phyloP scores from a whole-genome alignment of 2,113 vertebrate genomes.

The Centropus unirufus region DNA sequence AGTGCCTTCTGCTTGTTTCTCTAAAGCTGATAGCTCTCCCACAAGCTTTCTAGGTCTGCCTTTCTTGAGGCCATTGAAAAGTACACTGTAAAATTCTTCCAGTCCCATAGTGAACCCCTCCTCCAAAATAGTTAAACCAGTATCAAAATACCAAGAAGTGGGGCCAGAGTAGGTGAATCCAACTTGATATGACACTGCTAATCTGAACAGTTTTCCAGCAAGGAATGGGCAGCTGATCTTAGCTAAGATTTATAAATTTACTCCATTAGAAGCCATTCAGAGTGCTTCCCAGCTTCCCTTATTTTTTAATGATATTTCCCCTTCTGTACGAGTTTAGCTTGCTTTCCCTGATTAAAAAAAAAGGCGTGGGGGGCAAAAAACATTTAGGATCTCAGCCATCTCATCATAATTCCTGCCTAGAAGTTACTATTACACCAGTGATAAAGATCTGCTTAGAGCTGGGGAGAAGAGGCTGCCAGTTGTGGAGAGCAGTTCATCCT shows the following conservation, averaged over 20 bases:
- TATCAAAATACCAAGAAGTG: not conserved
- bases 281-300: not conserved
- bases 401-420: not conserved
- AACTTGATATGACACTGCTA: not conserved
- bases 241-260: not conserved
- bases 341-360: not conserved
- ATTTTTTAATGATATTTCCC: not conserved
- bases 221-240: not conserved
- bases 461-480: not conserved
- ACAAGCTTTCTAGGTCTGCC: not conserved
- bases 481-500: not conserved
- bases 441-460: not conserved
- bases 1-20: not conserved
- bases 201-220: not conserved
- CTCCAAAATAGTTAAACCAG: not conserved
- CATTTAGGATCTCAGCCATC: not conserved
- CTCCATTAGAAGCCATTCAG: not conserved
- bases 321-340: not conserved
- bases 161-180: not conserved
- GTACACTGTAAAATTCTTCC: not conserved
- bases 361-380: not conserved
- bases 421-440: not conserved
- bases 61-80: not conserved
- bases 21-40: not conserved
- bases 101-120: not conserved